These are phyloP conservation scores for Anabas testudineus DNA, from an alignment of 2,797 vertebrate genomes.

Conservation along the genomic window DNA sequence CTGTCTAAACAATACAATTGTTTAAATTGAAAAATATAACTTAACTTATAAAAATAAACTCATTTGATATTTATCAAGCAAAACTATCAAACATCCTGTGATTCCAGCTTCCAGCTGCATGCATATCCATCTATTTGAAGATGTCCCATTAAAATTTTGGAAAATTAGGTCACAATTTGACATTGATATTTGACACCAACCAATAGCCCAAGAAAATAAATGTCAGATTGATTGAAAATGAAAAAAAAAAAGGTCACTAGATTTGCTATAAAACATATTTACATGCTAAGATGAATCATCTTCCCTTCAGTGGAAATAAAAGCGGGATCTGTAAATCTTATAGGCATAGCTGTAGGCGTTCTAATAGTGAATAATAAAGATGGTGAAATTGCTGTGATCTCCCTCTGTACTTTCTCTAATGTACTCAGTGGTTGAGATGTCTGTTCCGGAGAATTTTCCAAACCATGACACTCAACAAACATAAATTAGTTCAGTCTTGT, in stretches of 20 bases:
- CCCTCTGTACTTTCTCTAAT: neutral
- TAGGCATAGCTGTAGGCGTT: neutral
- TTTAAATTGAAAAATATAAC: neutral
- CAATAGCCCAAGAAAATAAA: neutral
- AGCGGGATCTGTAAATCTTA: neutral
- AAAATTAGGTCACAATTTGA: no score
- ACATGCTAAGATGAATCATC: conserved; percentile 1
- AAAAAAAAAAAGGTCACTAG: neutral
- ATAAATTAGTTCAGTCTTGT: conserved; percentile 26
- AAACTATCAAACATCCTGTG: neutral
- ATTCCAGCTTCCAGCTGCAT: neutral
- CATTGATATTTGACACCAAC: no score
- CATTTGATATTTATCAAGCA: neutral
- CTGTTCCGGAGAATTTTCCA: conserved; percentile 12
- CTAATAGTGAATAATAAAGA: neutral
- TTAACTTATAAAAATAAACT: neutral
- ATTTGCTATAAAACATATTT: neutral
- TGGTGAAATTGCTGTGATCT: neutral
- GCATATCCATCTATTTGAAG: neutral
- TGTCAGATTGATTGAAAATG: neutral
- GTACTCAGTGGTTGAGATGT: neutral
- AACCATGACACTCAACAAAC: conserved; percentile 30
- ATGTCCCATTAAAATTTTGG: neutral
- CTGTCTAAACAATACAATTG: neutral
- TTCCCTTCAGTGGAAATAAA: conserved; percentile 9